Evolutionary conservation across 2,113 vertebrate species (phyloP).

Genomic region (Falco punctatus): DNA sequence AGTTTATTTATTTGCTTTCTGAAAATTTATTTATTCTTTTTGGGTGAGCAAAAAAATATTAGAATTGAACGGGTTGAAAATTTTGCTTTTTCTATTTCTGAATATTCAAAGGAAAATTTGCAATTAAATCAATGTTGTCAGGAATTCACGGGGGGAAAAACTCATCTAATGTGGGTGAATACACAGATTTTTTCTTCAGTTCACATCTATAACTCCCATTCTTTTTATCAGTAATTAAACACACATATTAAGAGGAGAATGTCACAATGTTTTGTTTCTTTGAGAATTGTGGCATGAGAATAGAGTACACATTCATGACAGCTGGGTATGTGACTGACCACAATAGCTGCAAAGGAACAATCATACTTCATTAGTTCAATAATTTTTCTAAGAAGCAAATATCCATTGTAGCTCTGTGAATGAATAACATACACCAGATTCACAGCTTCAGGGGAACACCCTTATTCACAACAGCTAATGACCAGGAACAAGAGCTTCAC

Average conservation of each 20-base stretch:
- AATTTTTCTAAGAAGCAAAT: slow-evolving; percentile 65
- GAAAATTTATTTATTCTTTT: background rate
- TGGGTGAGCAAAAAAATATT: background rate
- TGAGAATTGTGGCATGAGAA: slow-evolving; percentile 72
- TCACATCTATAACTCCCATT: slow-evolving; percentile 59
- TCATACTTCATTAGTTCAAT: slow-evolving; percentile 71
- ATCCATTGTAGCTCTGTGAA: background rate
- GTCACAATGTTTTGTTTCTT: slow-evolving; percentile 67
- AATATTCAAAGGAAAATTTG: slow-evolving; percentile 6
- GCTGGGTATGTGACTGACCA: slow-evolving; percentile 63
- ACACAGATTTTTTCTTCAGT: slow-evolving; percentile 39
- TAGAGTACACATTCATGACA: slow-evolving; percentile 51
- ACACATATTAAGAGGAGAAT: slow-evolving; percentile 58
- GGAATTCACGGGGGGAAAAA: slow-evolving; percentile 7
- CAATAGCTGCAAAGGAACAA: slow-evolving; percentile 70
- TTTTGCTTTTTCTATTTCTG: background rate
- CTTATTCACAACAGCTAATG: background rate
- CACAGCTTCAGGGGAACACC: background rate
- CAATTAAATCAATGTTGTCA: background rate
- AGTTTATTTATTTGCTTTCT: background rate
- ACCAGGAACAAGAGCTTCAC: background rate
- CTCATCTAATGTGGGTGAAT: slow-evolving; percentile 36
- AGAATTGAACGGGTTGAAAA: background rate
- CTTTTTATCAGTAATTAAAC: slow-evolving; percentile 75
- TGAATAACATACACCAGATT: background rate